These are phyloP conservation scores for Melanocharis versteri DNA, from an alignment of 2,113 vertebrate genomes.

Conservation along the genomic window DNA sequence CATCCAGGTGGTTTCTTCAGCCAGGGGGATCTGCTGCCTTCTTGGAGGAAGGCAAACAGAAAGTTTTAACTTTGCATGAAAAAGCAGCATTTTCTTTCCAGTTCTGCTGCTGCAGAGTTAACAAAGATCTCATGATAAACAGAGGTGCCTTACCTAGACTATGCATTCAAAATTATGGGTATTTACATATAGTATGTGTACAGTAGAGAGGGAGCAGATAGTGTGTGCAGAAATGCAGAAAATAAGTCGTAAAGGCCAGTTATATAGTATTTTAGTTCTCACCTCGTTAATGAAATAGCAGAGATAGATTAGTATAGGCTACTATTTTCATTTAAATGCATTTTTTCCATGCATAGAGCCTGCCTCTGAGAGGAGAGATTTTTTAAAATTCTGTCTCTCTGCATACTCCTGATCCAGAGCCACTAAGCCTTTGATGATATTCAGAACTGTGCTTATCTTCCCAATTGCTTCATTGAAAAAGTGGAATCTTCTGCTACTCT, in stretches of 20 bases:
- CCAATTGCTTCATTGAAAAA: not conserved
- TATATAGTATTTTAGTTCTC: not conserved
- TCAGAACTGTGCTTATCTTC: not conserved
- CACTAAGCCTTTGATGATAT: not conserved
- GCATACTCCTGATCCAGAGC: not conserved
- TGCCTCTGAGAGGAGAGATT: not conserved
- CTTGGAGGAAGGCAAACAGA: not conserved
- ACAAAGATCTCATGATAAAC: not conserved
- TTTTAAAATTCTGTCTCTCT: not conserved
- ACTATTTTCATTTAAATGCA: not conserved
- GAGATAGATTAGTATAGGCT: not conserved
- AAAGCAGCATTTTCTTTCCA: not conserved
- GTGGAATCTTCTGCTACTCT: not conserved
- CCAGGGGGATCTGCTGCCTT: not conserved
- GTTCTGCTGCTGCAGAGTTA: not conserved
- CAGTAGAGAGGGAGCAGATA: not conserved
- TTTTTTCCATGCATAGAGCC: not conserved
- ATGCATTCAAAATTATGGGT: fast-evolving
- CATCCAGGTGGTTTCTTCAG: not conserved
- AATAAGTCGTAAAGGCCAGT: not conserved
- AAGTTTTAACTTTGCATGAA: not conserved
- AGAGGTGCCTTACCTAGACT: not conserved
- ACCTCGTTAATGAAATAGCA: not conserved
- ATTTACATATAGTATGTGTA: not conserved
- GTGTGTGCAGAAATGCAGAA: not conserved